phyloP scores from a whole-genome alignment of 2,113 vertebrate genomes.

The Beaufortia kweichowensis region DNA sequence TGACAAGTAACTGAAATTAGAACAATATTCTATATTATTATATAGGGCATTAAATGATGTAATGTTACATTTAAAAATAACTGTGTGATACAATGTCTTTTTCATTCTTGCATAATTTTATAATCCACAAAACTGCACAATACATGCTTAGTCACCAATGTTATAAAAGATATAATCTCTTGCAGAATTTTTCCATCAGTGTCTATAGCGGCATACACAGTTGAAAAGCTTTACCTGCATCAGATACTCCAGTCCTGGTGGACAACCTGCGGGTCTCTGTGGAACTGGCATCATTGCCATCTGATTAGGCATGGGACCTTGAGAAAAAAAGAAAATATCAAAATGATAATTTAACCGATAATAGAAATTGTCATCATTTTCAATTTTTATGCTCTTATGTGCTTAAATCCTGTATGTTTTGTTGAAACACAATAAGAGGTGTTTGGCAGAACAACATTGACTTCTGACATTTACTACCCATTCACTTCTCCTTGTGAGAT shows the following conservation, averaged over 20 bases:
- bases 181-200: not conserved
- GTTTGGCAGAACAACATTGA: too few species aligned
- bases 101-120: not conserved
- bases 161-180: slow-evolving; percentile 12
- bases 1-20: not conserved
- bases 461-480: too few species aligned
- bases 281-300: slow-evolving; percentile 50
- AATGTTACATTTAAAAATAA: not conserved
- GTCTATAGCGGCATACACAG: not conserved
- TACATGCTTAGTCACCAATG: slow-evolving; percentile 3
- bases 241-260: slow-evolving; percentile 65
- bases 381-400: not conserved
- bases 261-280: slow-evolving; percentile 52
- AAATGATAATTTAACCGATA: not conserved
- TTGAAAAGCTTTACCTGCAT: slow-evolving; percentile 47
- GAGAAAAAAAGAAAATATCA: not conserved
- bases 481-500: too few species aligned
- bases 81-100: too few species aligned
- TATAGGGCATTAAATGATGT: not conserved
- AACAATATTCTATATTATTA: too few species aligned
- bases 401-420: not conserved
- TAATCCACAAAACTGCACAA: not conserved
- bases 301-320: slow-evolving; percentile 43
- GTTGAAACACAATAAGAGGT: too few species aligned
- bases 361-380: not conserved